Percentiles rank a stretch among this genome's conserved stretches.
Conservation (phyloP, 2,797 vertebrate genomes). For the Chelon auratus region DNA sequence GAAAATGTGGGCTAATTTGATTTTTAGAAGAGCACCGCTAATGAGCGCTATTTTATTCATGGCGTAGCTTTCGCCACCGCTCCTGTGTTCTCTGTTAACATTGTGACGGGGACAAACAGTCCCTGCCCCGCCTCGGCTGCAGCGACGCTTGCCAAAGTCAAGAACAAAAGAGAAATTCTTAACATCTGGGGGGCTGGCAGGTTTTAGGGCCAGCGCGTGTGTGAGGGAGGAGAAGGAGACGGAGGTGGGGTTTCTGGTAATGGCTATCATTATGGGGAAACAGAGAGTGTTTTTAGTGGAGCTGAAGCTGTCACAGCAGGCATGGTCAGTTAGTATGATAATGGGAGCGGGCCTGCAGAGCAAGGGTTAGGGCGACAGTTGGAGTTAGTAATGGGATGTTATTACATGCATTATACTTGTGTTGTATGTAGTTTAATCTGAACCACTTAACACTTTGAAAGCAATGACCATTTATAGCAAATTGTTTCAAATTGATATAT, state of each 20-base stretch:
- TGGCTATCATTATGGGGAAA: conserved; percentile 27
- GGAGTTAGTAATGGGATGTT: neutral
- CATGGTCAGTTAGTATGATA: neutral
- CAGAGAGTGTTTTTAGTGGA: conserved; percentile 31
- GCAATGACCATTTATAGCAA: neutral
- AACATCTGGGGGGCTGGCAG: conserved; percentile 10
- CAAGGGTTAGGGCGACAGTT: neutral
- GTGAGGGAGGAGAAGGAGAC: neutral
- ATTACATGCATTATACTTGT: neutral
- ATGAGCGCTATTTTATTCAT: conserved; percentile 2
- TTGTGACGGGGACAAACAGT: conserved; percentile 11
- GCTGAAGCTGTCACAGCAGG: conserved; percentile 31
- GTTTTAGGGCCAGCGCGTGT: neutral
- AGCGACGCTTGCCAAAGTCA: neutral
- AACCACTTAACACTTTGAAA: neutral
- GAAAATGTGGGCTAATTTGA: conserved; percentile 21
- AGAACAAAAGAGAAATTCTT: conserved; percentile 38
- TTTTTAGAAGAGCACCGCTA: conserved; percentile 1
- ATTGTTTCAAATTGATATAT: no score
- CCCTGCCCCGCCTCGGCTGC: neutral
- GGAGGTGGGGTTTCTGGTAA: conserved; percentile 1
- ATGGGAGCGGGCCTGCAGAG: neutral
- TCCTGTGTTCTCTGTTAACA: neutral
- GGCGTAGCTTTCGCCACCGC: neutral
- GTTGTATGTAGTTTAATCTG: neutral